Percentiles rank a stretch among this genome's conserved stretches.
Conservation (phyloP, 2,113 vertebrate genomes). For the Crotophaga sulcirostris region DNA sequence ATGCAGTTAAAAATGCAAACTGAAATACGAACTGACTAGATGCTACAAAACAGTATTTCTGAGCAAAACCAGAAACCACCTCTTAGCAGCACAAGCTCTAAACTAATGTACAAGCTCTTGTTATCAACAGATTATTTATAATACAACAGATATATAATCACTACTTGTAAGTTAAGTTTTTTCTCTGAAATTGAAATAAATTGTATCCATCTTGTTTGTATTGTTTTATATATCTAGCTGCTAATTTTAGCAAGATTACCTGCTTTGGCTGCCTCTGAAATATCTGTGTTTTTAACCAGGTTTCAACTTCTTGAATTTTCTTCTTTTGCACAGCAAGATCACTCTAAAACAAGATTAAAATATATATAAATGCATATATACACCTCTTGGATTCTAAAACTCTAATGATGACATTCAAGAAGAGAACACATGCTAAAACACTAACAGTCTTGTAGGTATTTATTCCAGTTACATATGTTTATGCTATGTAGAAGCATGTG, state of each 20-base stretch:
- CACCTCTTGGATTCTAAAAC: background rate
- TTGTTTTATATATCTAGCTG: background rate
- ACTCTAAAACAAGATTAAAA: slow-evolving; percentile 55
- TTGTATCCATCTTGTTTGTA: rapidly evolving
- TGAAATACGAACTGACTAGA: background rate
- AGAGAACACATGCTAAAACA: background rate
- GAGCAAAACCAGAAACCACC: background rate
- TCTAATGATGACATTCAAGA: background rate
- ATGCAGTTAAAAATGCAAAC: background rate
- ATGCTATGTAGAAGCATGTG: background rate
- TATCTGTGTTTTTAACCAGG: slow-evolving; percentile 83
- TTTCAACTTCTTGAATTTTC: slow-evolving; percentile 94
- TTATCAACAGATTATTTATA: background rate
- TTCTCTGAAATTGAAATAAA: background rate
- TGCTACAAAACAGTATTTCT: background rate
- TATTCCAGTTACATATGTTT: background rate
- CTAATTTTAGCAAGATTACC: slow-evolving; percentile 68
- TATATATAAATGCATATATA: background rate
- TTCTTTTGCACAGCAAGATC: slow-evolving; percentile 96
- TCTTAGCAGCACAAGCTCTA: background rate
- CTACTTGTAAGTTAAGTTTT: background rate
- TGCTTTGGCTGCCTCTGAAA: slow-evolving; percentile 71
- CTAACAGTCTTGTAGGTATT: background rate
- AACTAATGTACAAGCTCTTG: background rate
- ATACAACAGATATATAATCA: background rate